Conservation (phyloP, 2,888 invertebrate species). For the Therioaphis trifolii region DNA sequence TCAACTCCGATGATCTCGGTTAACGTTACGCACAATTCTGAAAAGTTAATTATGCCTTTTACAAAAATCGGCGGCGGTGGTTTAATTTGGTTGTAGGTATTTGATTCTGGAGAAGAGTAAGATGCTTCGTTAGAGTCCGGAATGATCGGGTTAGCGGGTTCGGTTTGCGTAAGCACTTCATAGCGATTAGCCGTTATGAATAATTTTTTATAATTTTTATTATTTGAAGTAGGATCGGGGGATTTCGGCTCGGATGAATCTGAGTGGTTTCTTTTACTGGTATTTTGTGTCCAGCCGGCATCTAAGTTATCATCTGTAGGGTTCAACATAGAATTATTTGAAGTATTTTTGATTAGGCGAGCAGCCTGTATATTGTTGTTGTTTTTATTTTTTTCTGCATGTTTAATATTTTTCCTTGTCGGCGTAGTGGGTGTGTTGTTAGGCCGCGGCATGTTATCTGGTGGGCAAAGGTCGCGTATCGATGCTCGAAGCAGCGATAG, state of each 20-base stretch:
- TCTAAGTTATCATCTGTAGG: background rate
- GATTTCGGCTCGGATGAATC: background rate
- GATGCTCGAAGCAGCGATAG: background rate
- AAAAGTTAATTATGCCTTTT: background rate
- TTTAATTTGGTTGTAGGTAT: background rate
- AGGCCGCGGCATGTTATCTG: background rate
- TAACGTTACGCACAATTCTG: background rate
- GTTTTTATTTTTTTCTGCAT: background rate
- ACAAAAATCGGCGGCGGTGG: background rate
- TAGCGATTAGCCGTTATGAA: background rate
- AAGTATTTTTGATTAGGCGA: background rate
- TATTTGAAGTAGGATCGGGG: background rate
- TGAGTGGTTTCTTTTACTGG: background rate
- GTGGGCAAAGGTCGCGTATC: background rate
- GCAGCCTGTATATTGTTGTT: background rate
- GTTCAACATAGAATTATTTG: constrained; percentile 16
- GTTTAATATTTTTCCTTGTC: background rate
- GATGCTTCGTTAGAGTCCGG: background rate
- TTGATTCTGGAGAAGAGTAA: background rate
- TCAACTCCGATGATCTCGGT: background rate
- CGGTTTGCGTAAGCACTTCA: background rate
- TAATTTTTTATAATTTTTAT: background rate
- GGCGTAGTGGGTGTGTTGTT: background rate
- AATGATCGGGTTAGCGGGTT: too few relatives aligned
- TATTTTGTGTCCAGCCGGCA: background rate